Base-by-base conservation (phyloP, 2,113 vertebrate species). In the Lagopus muta region DNA sequence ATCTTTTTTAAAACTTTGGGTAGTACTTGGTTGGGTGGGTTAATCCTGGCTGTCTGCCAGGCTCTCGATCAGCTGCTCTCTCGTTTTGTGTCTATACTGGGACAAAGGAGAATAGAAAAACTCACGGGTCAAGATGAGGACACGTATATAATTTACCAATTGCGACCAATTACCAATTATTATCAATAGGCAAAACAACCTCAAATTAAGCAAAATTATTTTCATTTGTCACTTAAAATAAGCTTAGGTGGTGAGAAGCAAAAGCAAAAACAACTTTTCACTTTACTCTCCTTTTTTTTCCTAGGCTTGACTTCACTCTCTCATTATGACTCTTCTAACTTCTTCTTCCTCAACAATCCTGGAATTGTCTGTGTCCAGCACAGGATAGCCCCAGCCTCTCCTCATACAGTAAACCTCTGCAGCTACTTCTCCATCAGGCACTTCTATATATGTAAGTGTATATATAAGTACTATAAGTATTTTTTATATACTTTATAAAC, bases 371-470 rank as follows among this genome's bases (percentile, higher is more conserved):
- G 22, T 58, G 50, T 57, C 5, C 10, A 0, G 15, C 34, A 13
- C 0, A 1, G 58, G 27, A 14, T 27, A 90, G 24, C 2, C 13
- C 14, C 0, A 1, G 14, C 0, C 4, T 0, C 13, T 19, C 11
- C 8, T 25, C 13, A 34, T 42, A 71, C 20, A 30, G 9, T 17
- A 8, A 0, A 0, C 2, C 13, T 4, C 16, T 7, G 43, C n/a
- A 18, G 17, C 7, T 1, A 0, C 5, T 42, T 64, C 14, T 10
- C 3, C 11, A 32, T 62, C 40, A 9, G 2, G 1, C 8, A 40
- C 17, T 9, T 2, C 1, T 28, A 28, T 54, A 54, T 28, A 30
- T 36, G 40, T 2, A 52, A 38, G 4, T 14, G 4, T 24, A 25
- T 24, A 30, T 25, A 30, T 24, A 40, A 10, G 1, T 42, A 27